Conservation (phyloP, 2,888 invertebrate genomes). For the Choristoneura rosaceana region DNA sequence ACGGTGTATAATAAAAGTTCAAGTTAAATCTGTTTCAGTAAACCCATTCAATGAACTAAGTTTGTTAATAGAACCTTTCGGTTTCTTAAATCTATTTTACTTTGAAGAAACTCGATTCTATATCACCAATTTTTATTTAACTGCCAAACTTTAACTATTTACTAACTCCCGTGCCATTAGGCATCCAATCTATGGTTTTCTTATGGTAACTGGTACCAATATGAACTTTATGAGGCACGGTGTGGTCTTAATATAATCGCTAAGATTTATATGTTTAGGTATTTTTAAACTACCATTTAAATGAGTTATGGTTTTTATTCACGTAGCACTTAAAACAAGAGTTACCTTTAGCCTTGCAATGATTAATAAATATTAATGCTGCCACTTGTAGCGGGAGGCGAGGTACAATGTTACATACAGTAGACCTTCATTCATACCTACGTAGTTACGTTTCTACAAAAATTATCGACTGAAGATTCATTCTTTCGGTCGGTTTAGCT, state of each 20-base stretch:
- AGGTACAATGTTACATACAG: no score
- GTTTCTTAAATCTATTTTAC: conserved; percentile 21
- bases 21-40: background rate
- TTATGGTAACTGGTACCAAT: conserved; percentile 42
- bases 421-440: no score
- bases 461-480: no score
- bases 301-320: background rate
- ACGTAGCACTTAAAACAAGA: background rate
- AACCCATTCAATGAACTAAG: background rate
- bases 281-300: conserved; percentile 6
- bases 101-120: conserved; percentile 40
- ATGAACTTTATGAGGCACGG: conserved; percentile 23
- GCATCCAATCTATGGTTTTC: conserved; percentile 39
- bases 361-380: no score
- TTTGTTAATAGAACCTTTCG: background rate
- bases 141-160: conserved; percentile 41
- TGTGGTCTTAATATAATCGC: conserved; percentile 22
- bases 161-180: conserved; percentile 35
- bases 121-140: conserved; percentile 42
- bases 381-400: no score
- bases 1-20: no score
- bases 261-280: conserved; percentile 13
- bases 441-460: no score
- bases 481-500: no score
- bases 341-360: background rate